Base-by-base conservation (phyloP, 2,113 vertebrate genomes). In the Numenius arquata region DNA sequence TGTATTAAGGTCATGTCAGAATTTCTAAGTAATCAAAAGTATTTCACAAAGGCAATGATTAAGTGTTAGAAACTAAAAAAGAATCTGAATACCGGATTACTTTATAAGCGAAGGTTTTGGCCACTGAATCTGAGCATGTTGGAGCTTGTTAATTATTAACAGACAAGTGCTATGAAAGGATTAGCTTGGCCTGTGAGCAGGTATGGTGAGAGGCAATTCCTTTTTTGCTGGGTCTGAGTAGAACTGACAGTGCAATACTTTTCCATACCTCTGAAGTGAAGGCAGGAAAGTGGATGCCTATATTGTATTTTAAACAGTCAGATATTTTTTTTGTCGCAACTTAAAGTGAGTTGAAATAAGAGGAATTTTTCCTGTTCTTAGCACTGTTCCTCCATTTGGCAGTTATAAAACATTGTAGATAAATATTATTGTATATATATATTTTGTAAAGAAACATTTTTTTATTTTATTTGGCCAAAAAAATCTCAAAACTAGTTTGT, bases 11-110 rank as follows among this genome's bases (percentile, higher is more conserved):
- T 85, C 71, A 71, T 27, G 45, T 55, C 88, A 94, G 59, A 82
- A 93, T 74, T 94, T 90, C 58, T 77, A 91, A 74, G 41, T 62
- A 94, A 90, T 88, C 63, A 96, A 79, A 90, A 94, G 50, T 79
- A 85, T 80, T 95, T 93, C 65, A 79, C 40, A 90, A 87, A 66
- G 55, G 75, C 67, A 95, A 85, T 40, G 48, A 85, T 90, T 70
- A 85, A 77, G 12, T 8, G 2, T 55, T 80, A 86, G 55, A 74
- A 93, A 88, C 6, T 11, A 11, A 65, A 85, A 85, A 85, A 62
- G 45, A 80, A 59, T 62, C 15, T 1, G 14, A 41, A n/a, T 50
- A 74, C 16, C 43, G 30, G 50, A 83, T 67, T 86, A 47, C 41
- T 88, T 65, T 38, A n/a, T 40, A 67, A 84, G 41, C 1, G 6